These are phyloP conservation scores for Perognathus longimembris DNA, from an alignment of 2,113 vertebrate species.

Conservation along the genomic window DNA sequence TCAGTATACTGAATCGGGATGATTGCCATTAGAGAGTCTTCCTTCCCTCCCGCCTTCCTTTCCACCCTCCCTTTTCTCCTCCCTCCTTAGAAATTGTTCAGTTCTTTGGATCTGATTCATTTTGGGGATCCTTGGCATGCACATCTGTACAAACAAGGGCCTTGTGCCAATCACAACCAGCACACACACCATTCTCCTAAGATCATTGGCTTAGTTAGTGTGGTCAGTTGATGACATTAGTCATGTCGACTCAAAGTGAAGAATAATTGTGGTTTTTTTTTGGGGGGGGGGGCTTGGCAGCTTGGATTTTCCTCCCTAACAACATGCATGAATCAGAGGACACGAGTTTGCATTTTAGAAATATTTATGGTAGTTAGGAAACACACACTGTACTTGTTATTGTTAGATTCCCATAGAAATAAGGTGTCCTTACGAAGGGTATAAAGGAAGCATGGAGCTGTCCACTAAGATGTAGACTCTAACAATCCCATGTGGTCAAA, in stretches of 20 bases:
- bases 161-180: constrained; percentile 28
- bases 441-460: background rate
- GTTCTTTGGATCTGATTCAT: constrained; percentile 17
- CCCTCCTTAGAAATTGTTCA: background rate
- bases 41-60: too few relatives aligned
- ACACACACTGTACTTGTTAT: background rate
- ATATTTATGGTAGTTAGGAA: constrained; percentile 58
- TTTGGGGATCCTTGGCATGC: constrained; percentile 17
- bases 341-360: constrained; percentile 63
- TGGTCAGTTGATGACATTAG: constrained; percentile 42
- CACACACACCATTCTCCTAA: constrained; percentile 21
- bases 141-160: constrained; percentile 20
- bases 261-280: constrained; percentile 17
- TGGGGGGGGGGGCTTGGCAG: constrained; percentile 19
- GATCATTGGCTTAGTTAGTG: constrained; percentile 51
- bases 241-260: constrained; percentile 29
- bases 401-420: constrained; percentile 36
- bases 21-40: background rate
- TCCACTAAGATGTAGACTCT: background rate
- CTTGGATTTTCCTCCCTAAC: constrained; percentile 51
- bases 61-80: background rate
- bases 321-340: constrained; percentile 58
- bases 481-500: background rate
- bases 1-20: background rate
- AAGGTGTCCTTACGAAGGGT: background rate